These are phyloP conservation scores for Cyclargus thomasi DNA, from an alignment of 1,140 invertebrate species.

Conservation along the genomic window DNA sequence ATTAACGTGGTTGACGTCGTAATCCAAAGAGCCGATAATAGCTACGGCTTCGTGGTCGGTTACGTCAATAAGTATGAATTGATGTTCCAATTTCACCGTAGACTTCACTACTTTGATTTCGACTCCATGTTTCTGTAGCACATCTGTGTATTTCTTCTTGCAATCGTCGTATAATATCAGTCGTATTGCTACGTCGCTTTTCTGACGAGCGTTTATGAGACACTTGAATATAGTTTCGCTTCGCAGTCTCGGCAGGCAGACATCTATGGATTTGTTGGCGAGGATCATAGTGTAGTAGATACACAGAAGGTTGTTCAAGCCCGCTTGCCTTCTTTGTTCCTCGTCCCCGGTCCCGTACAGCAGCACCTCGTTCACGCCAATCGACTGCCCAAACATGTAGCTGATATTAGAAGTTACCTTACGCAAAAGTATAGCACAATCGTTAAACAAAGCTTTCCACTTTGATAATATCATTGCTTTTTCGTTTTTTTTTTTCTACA, in stretches of 20 bases:
- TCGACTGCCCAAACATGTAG: slow-evolving; percentile 18
- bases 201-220: slow-evolving; percentile 41
- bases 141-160: slow-evolving; percentile 28
- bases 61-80: slow-evolving; percentile 54
- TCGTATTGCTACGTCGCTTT: slow-evolving; percentile 38
- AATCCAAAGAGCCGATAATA: slow-evolving; percentile 49
- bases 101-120: slow-evolving; percentile 44
- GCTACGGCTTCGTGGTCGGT: slow-evolving; percentile 36
- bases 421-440: neutral
- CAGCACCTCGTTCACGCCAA: slow-evolving; percentile 46
- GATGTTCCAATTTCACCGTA: slow-evolving; percentile 40
- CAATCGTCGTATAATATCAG: slow-evolving; percentile 41
- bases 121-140: slow-evolving; percentile 37
- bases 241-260: slow-evolving; percentile 45
- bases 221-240: slow-evolving; percentile 47
- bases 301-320: slow-evolving; percentile 48
- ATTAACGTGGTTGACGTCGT: slow-evolving; percentile 38
- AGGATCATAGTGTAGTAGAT: slow-evolving; percentile 47
- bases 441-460: neutral
- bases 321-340: slow-evolving; percentile 34
- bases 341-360: slow-evolving; percentile 47
- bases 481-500: slow-evolving; percentile 4
- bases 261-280: slow-evolving; percentile 39
- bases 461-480: neutral
- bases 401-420: neutral